Evolutionary conservation across 2,888 invertebrate species (phyloP), one percentile per base, ranked within the genome.

Genomic region (Graphium colonna): DNA sequence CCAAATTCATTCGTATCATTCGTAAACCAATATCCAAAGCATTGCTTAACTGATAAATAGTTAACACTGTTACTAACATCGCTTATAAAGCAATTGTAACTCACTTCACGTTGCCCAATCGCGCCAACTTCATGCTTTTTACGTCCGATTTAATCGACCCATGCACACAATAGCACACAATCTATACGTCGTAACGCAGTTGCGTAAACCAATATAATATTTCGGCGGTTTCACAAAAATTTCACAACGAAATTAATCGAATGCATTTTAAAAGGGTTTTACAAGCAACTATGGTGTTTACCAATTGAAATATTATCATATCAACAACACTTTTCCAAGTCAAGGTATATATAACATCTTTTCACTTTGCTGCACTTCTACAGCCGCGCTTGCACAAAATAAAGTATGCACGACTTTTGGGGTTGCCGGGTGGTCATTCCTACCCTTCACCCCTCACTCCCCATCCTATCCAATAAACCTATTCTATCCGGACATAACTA

Each of bases 181-280:
- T 53, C 75, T 76, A 77, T 69, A 78, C 67, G 72, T 69, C 62
- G 59, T 21, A 21, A 60, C 61, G 62, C 61, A 60, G 60, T 77
- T 76, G 71, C 80, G 71, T 2, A 84, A 79, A 82, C 67, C 77
- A 78, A 82, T 83, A 78, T 77, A 73, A 85, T 83, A 86, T 80
- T 86, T 85, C 73, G 71, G 70, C 71, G 82, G 73, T 87, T 86
- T 85, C 85, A 71, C 75, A 63, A 56, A 74, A 82, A 83, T 85
- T 86, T 83, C 85, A 80, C 77, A 84, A 87, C 77, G 55, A 67
- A 74, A 72, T 79, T 82, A 82, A 83, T 82, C 73, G 73, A 76
- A 77, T 71, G 81, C 76, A 73, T 54, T 62, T 69, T 65, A 69
- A 73, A 73, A 77, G 78, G 78, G 79, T 80, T 79, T 70, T 7